Percentiles rank a stretch among this genome's conserved stretches.
These are phyloP conservation scores for Sylvia atricapilla DNA, from an alignment of 2,113 vertebrate species.

Conservation along the genomic window DNA sequence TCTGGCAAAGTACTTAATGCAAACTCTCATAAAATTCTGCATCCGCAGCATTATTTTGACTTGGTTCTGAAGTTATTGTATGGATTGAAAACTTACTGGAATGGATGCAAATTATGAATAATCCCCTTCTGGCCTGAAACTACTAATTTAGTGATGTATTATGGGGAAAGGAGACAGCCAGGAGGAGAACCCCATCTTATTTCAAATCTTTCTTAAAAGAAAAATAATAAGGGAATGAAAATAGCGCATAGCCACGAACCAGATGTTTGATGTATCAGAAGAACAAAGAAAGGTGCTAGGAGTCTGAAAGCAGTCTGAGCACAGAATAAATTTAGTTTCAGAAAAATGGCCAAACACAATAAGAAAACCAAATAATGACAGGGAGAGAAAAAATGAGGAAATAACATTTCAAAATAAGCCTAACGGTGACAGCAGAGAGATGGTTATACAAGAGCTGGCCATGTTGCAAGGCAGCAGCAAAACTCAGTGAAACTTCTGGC, in stretches of 20 bases:
- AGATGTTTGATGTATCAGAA: slow-evolving; percentile 20
- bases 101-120: background rate
- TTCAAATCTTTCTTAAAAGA: background rate
- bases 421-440: background rate
- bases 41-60: background rate
- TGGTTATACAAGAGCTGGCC: background rate
- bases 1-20: slow-evolving; percentile 23
- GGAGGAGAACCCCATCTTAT: background rate
- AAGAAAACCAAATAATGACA: background rate
- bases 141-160: background rate
- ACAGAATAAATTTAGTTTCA: background rate
- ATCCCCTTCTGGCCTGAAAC: background rate
- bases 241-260: background rate
- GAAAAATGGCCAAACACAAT: background rate
- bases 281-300: slow-evolving; percentile 32
- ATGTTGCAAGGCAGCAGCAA: background rate
- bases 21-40: slow-evolving; percentile 37
- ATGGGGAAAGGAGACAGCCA: background rate
- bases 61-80: slow-evolving; percentile 10
- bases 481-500: background rate
- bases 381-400: background rate
- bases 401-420: background rate
- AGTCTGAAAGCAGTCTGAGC: background rate
- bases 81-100: background rate
- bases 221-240: slow-evolving; percentile 4